These are phyloP conservation scores for Argya squamiceps DNA, from an alignment of 2,797 vertebrate genomes.

Conservation along the genomic window DNA sequence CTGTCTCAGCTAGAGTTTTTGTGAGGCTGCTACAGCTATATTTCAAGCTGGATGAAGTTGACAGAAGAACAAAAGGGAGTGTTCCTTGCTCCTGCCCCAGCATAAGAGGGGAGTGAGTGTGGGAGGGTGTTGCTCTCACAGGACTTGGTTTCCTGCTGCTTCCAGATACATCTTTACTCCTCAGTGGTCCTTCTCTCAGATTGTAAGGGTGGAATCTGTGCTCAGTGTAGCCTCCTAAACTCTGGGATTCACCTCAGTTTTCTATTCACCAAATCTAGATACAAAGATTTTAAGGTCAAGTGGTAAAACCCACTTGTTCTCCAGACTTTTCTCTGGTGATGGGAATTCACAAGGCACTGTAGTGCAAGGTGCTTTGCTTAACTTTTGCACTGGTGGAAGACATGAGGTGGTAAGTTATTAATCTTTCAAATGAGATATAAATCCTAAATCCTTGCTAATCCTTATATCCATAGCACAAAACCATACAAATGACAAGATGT, in stretches of 20 bases:
- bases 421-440: background rate
- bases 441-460: slow-evolving; percentile 27
- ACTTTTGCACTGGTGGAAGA: background rate
- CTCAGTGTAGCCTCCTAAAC: background rate
- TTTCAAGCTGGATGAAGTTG: background rate
- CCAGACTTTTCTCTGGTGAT: background rate
- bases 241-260: background rate
- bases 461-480: background rate
- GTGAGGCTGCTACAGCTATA: background rate
- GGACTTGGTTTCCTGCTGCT: background rate
- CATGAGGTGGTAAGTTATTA: background rate
- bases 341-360: background rate
- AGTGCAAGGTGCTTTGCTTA: background rate
- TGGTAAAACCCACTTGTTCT: background rate
- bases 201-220: background rate
- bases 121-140: background rate
- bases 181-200: background rate
- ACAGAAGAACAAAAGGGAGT: background rate
- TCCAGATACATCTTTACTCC: background rate
- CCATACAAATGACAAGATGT: background rate
- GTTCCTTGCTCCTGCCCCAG: background rate
- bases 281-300: background rate
- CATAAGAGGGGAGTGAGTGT: background rate
- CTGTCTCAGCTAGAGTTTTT: background rate
- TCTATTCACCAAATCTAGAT: background rate